Evolutionary conservation across 2,888 invertebrate species (phyloP), one percentile per base, ranked within the genome.

Genomic region (Agrenia bidenticulata): DNA sequence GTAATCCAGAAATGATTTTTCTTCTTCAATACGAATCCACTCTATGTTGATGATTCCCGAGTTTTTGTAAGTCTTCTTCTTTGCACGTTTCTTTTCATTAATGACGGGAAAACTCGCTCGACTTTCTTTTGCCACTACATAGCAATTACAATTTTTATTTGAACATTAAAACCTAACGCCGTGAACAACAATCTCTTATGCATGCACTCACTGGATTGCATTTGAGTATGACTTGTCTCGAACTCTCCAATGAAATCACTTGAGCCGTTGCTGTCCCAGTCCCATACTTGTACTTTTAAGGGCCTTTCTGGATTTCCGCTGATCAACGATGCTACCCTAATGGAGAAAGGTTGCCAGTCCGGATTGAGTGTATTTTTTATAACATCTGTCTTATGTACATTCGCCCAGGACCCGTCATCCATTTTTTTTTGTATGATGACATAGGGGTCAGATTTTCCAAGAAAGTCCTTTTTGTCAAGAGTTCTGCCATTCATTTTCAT

Each of bases 401-500:
- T 78, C 32, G 81, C 80, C 62, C 77, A 80, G 19, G 81, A 80
- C 69, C 65, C 78, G 72, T 82, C 82, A 68, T 81, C 80, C 76
- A 82, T 82, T 23, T 78, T 77, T 64, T 81, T 78, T 66, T 78
- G 78, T 61, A 83, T 78, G 23, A 80, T 77, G 13, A 83, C 73
- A 68, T 81, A 83, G 0, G 83, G 83, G 75, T 83, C 82, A 26
- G 82, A 83, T 72, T 83, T 83, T 11, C 83, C 82, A 73, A 83
- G 79, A 67, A 82, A 80, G 74, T 83, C 83, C 72, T 82, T 82
- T 72, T 80, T 80, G 70, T 83, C 82, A 54, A 83, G 73, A 45
- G 80, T 79, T 23, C 73, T 72, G 7, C 77, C 81, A 70, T 76
- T 75, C 54, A 81, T 78, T 61, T 81, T 79, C 57, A 82, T 66